phyloP scores from a whole-genome alignment of 2,113 vertebrate genomes.

The Anthoscopus minutus region DNA sequence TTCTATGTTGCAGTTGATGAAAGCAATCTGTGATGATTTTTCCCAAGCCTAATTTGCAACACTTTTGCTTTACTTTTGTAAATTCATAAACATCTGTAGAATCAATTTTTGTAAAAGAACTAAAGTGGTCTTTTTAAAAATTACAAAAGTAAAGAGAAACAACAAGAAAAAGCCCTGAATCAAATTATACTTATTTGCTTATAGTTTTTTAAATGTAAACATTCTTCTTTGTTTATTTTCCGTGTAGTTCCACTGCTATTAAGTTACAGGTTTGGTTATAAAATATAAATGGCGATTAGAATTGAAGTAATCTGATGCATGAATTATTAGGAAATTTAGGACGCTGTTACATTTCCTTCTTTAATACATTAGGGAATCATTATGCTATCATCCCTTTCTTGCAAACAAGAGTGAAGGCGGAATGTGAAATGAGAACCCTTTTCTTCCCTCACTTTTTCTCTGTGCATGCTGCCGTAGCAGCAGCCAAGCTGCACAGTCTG shows the following conservation, averaged over 20 bases:
- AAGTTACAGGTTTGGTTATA: neutral
- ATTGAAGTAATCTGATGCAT: neutral
- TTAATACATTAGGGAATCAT: neutral
- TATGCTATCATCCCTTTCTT: neutral
- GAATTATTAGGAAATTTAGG: neutral
- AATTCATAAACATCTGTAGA: neutral
- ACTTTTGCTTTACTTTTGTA: neutral
- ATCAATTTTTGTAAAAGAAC: neutral
- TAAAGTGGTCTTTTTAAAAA: neutral
- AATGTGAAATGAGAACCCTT: neutral
- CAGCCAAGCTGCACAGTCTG: rapidly evolving
- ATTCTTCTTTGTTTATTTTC: slow-evolving; percentile 17
- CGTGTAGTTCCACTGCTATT: neutral
- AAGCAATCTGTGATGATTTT: neutral
- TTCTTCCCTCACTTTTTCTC: neutral
- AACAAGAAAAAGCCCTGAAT: neutral
- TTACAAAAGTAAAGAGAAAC: neutral
- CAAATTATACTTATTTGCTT: neutral
- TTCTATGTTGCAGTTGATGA: neutral
- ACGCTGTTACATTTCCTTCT: neutral
- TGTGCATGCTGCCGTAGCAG: neutral
- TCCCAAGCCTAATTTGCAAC: neutral
- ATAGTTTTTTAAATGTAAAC: neutral
- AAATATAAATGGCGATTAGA: neutral
- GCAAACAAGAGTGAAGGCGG: neutral